These are phyloP conservation scores for Drosophila kanekoi DNA, from an alignment of 2,888 invertebrate species.

Conservation along the genomic window DNA sequence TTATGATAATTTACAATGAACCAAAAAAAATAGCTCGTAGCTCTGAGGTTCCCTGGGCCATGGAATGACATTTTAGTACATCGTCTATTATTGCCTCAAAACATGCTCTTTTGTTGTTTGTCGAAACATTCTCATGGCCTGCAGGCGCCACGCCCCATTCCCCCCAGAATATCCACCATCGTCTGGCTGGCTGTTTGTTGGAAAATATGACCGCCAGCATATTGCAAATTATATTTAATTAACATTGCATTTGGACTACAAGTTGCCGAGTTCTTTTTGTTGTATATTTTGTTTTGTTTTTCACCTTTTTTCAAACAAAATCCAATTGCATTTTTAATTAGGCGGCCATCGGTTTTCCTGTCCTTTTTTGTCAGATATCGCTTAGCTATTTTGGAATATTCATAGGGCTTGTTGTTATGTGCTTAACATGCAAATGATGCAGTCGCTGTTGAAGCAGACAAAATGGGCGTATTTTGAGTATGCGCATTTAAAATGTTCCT, in stretches of 20 bases:
- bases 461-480: conserved; percentile 33
- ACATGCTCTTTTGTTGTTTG: conserved; percentile 82
- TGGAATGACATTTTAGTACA: conserved; percentile 81
- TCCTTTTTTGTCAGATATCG: conserved; percentile 49
- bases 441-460: not conserved
- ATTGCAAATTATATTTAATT: conserved; percentile 82
- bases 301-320: conserved; percentile 52
- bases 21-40: conserved; percentile 43
- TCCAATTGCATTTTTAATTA: conserved; percentile 81
- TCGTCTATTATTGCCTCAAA: conserved; percentile 81
- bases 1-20: conserved; percentile 78
- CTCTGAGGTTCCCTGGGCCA: conserved; percentile 52
- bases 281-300: conserved; percentile 18
- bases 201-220: conserved; percentile 80
- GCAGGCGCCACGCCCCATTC: conserved; percentile 55
- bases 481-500: conserved; percentile 21
- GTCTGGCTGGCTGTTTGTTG: conserved; percentile 56
- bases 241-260: conserved; percentile 76
- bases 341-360: conserved; percentile 44
- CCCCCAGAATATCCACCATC: conserved; percentile 20
- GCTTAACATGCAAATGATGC: conserved; percentile 33
- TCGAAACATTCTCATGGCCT: conserved; percentile 76
- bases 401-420: conserved; percentile 43
- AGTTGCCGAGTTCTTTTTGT: conserved; percentile 51
- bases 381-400: conserved; percentile 70